phyloP scores from a whole-genome alignment of 92 coral and sea anemone genomes.

The Siderastrea siderea region DNA sequence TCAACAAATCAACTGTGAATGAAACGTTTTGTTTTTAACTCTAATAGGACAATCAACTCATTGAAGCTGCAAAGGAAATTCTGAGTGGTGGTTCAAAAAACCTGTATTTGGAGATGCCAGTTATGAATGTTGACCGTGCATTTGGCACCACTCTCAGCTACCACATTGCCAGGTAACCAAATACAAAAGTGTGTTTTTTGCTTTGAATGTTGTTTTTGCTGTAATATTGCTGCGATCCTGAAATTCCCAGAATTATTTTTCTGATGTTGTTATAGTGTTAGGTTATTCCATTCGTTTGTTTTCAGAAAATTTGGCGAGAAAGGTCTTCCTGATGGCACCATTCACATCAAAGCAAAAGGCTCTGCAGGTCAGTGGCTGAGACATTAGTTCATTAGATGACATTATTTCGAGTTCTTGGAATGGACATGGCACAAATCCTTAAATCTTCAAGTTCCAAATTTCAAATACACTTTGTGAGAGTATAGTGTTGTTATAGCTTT shows the following conservation, averaged over 20 bases:
- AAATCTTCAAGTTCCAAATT: neutral
- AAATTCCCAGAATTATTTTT: neutral
- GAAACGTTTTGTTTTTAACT: neutral
- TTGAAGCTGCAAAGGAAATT: slow-evolving; percentile 84
- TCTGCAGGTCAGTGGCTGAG: slow-evolving; percentile 81
- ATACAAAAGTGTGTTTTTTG: neutral
- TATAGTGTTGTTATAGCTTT: neutral
- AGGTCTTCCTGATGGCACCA: slow-evolving; percentile 89
- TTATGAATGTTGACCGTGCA: slow-evolving; percentile 89
- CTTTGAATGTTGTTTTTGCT: neutral
- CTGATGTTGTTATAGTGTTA: no score
- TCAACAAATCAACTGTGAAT: neutral
- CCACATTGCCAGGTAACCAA: slow-evolving; percentile 75
- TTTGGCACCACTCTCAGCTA: slow-evolving; percentile 96
- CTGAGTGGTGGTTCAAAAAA: slow-evolving; percentile 74
- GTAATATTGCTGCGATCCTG: neutral
- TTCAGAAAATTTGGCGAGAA: slow-evolving; percentile 81
- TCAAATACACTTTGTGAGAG: no score
- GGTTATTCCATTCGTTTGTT: neutral
- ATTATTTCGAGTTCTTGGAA: neutral
- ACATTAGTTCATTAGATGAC: neutral
- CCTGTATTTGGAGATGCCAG: slow-evolving; percentile 76
- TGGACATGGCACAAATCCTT: neutral
- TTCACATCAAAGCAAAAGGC: slow-evolving; percentile 89
- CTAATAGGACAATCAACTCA: slow-evolving; percentile 85